Evolutionary conservation across 2,797 vertebrate genomes (phyloP), one percentile per base, ranked within the genome.

Genomic region (Tokudaia tokunoshimensis): DNA sequence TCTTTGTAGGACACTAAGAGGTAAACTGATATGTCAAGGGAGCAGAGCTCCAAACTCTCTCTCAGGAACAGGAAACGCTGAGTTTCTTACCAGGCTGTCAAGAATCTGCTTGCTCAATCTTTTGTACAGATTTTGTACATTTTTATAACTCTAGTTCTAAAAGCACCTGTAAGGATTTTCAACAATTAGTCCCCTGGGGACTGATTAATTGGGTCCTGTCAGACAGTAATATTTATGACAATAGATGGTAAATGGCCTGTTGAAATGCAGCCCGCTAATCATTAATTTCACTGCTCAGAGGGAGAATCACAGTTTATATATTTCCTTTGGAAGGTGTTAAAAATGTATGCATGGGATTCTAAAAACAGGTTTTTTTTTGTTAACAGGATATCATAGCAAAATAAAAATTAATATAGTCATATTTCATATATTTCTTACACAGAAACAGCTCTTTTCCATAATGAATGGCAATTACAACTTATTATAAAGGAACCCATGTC

Each of bases 11-110:
- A 19, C 63, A 89, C 65, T 89, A 80, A 93, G 95, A 96, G 24
- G 70, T 96, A 93, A 98, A 96, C 91, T 94, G 70, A 55, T 47
- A 70, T 94, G 80, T 97, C 96, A 98, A 92, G 88, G 95, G 91
- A 91, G 47, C 41, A 24, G 24, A 67, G 17, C 37, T 94, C 81
- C 57, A 96, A 95, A 94, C 86, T 84, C 94, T 95, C 96, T 97
- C 97, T 96, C 91, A 79, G 52, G 90, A 97, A 75, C 44, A 96
- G 22, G 6, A 52, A 97, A 47, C 47, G 72, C 63, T 97, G 78
- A 90, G 86, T 90, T 95, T 96, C 92, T 92, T 95, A 14, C 80
- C 14, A 94, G 84, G 47, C 70, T 96, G 80, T 94, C 93, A 94
- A 67, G 13, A 84, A 63, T 92, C 94, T 84, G 10, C 47, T 6